Percentiles rank a stretch among this genome's conserved stretches.
These are phyloP conservation scores for Pholis gunnellus DNA, from an alignment of 2,113 vertebrate species.

Conservation along the genomic window DNA sequence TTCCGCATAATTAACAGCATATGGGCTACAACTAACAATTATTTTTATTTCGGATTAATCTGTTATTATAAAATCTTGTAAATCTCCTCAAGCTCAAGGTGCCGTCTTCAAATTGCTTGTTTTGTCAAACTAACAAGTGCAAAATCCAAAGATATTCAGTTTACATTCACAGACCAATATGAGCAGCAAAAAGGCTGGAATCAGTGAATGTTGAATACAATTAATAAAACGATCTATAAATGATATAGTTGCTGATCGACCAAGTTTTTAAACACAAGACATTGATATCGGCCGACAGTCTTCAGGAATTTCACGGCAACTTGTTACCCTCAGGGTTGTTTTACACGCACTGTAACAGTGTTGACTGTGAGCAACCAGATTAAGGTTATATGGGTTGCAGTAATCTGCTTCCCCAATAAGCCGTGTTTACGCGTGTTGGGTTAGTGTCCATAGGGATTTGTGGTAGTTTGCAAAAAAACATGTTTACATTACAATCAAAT, in stretches of 20 bases:
- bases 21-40: not conserved
- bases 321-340: constrained; percentile 28
- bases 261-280: not conserved
- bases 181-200: not conserved
- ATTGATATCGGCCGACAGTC: not conserved
- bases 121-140: not conserved
- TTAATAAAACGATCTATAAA: not conserved
- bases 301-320: not conserved
- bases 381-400: not conserved
- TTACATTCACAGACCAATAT: not conserved
- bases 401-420: constrained; percentile 22
- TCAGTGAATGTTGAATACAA: not conserved
- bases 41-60: not conserved
- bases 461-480: not conserved
- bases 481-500: not conserved
- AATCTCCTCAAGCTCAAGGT: no score
- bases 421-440: constrained; percentile 16
- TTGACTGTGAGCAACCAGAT: constrained; percentile 14
- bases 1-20: not conserved
- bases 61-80: no score
- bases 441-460: not conserved
- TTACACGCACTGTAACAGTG: not conserved
- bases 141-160: not conserved
- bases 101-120: not conserved
- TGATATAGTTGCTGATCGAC: not conserved